Conservation (phyloP, 2,888 invertebrate genomes). For the Lochmaea crataegi region DNA sequence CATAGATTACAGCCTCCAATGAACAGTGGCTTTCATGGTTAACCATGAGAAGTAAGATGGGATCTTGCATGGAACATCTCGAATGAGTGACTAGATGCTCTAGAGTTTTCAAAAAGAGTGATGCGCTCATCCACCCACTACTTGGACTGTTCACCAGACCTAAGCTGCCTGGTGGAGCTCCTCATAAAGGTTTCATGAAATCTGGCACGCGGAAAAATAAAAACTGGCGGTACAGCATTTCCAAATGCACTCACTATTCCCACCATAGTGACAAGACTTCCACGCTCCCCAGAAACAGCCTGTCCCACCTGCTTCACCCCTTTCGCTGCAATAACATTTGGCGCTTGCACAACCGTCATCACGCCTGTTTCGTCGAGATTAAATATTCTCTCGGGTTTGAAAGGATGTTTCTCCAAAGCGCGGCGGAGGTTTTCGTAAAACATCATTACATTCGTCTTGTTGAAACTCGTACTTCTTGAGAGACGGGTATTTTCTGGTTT, state of each 20-base stretch:
- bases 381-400: background rate
- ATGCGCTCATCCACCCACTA: conserved; percentile 9
- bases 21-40: no score
- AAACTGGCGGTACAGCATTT: no score
- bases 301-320: background rate
- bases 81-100: conserved; percentile 5
- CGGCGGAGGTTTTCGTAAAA: no score
- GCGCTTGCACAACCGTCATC: background rate
- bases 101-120: conserved; percentile 10
- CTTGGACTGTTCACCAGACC: conserved; percentile 13
- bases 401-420: background rate
- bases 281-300: background rate
- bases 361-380: background rate
- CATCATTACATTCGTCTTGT: no score
- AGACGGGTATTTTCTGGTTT: no score
- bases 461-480: no score
- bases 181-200: no score
- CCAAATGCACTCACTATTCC: background rate
- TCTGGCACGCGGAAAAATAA: no score
- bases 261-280: background rate
- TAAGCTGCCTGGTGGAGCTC: no score
- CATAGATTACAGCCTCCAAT: no score
- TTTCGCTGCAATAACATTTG: background rate
- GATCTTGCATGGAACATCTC: no score
- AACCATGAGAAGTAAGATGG: no score